Evolutionary conservation across 2,797 vertebrate species (phyloP).

Genomic region (Thalassophryne amazonica): DNA sequence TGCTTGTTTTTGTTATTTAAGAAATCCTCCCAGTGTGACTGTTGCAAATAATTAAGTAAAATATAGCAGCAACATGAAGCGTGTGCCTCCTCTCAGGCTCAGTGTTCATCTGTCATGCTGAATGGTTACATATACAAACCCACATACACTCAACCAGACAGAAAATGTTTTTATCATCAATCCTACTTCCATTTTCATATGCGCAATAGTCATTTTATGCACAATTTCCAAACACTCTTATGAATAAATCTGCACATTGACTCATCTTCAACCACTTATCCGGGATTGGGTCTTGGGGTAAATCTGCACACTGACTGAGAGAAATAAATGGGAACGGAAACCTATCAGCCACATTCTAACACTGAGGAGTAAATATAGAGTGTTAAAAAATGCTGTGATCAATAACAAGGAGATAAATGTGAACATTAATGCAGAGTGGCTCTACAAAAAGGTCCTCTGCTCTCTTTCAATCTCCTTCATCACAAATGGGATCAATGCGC

Average conservation of each 20-base stretch:
- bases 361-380: slow-evolving; percentile 41
- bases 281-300: neutral
- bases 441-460: slow-evolving; percentile 40
- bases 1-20: no score
- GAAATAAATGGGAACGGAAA: slow-evolving; percentile 14
- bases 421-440: slow-evolving; percentile 41
- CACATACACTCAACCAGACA: neutral
- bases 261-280: no score
- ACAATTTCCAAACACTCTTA: neutral
- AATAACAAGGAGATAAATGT: slow-evolving; percentile 54
- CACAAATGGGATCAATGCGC: slow-evolving; percentile 59
- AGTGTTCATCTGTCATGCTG: neutral
- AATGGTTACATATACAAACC: neutral
- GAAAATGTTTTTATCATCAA: neutral
- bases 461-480: slow-evolving; percentile 48
- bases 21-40: slow-evolving; percentile 12
- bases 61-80: slow-evolving; percentile 6
- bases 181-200: no score
- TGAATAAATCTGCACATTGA: neutral
- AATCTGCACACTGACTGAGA: neutral
- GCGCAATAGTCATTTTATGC: no score
- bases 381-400: slow-evolving; percentile 34
- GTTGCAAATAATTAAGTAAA: slow-evolving; percentile 14
- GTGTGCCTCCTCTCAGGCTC: neutral
- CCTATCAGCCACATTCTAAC: neutral